phyloP scores from a whole-genome alignment of 2,113 vertebrate genomes.

The Sphaerodactylus townsendi region DNA sequence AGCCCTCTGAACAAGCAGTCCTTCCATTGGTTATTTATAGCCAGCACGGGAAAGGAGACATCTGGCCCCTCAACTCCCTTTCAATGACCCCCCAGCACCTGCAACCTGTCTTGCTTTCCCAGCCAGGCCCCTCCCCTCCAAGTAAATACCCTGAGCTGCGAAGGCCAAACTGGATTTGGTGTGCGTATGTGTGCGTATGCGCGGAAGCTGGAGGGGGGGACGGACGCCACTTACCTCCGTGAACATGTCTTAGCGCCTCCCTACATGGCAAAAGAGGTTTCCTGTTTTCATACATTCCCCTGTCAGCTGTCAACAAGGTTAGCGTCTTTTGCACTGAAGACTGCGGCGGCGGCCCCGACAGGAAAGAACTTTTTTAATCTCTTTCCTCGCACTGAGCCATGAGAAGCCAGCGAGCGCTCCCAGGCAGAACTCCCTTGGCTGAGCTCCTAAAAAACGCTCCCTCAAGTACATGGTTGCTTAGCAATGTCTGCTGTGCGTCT shows the following conservation, averaged over 20 bases:
- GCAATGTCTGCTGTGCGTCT: constrained; percentile 69
- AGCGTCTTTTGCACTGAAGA: constrained; percentile 59
- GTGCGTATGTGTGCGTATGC: not conserved
- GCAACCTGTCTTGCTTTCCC: not conserved
- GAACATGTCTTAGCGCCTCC: constrained; percentile 74
- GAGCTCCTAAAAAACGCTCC: constrained; percentile 76
- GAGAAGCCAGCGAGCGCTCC: constrained; percentile 69
- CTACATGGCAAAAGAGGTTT: constrained; percentile 70
- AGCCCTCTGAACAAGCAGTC: constrained; percentile 6
- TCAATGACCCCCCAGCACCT: rapidly evolving
- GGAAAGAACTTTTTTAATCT: constrained; percentile 74
- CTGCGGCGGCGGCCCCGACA: constrained; percentile 58
- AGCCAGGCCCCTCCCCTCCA: not conserved
- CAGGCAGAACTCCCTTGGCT: constrained; percentile 80
- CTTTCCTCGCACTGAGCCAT: constrained; percentile 66
- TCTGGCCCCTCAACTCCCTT: not conserved
- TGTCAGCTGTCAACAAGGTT: constrained; percentile 69
- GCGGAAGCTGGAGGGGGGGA: not conserved
- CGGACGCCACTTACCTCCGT: constrained; percentile 72
- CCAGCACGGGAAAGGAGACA: not conserved
- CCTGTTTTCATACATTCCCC: constrained; percentile 70
- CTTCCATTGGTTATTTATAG: not conserved
- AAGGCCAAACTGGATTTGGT: not conserved
- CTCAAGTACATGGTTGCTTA: constrained; percentile 79
- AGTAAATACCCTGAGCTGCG: constrained; percentile 15